phyloP scores from a whole-genome alignment of 2,113 vertebrate species.

The Saccopteryx leptura region DNA sequence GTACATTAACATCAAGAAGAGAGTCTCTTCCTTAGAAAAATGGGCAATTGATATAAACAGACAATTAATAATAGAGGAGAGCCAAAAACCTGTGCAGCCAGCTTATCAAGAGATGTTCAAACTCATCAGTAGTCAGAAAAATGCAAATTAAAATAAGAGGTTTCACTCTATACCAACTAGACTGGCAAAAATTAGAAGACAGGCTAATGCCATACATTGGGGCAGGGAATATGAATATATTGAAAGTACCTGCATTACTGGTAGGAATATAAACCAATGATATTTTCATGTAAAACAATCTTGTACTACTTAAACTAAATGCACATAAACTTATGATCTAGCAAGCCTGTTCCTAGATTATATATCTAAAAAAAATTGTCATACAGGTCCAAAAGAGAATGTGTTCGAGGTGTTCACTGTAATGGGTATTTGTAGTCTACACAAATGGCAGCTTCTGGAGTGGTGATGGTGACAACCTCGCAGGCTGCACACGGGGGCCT shows the following conservation, averaged over 20 bases:
- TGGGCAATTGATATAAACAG: slow-evolving; percentile 50
- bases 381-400: neutral
- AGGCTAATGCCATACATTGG: neutral
- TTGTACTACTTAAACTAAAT: neutral
- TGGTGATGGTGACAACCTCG: neutral
- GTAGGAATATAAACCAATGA: neutral
- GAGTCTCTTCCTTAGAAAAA: slow-evolving; percentile 66
- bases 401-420: neutral
- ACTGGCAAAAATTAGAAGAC: slow-evolving; percentile 64
- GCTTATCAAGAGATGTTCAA: slow-evolving; percentile 59
- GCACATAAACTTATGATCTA: neutral
- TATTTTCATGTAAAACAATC: neutral
- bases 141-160: slow-evolving; percentile 64
- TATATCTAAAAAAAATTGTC: neutral
- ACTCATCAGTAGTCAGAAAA: slow-evolving; percentile 67
- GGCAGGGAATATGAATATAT: neutral
- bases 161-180: slow-evolving; percentile 52
- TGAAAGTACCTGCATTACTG: neutral
- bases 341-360: neutral
- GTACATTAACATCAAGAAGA: slow-evolving; percentile 53
- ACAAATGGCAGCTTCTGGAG: neutral
- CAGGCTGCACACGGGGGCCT: neutral
- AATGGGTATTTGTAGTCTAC: neutral
- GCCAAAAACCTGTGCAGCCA: slow-evolving; percentile 54
- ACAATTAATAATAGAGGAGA: slow-evolving; percentile 59